Conservation (phyloP, 1,140 invertebrate genomes). For the Formica selysi region DNA sequence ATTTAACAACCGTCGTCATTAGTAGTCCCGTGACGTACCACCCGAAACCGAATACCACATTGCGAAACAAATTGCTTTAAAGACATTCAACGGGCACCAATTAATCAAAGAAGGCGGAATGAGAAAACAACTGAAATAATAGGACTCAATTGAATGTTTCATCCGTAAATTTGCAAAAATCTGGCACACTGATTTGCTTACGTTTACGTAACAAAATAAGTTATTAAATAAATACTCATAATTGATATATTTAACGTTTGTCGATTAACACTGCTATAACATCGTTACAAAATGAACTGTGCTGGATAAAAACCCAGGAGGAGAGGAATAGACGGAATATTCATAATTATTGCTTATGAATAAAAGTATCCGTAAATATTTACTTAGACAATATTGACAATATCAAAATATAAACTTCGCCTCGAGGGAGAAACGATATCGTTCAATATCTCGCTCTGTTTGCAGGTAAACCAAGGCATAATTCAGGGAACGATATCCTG, state of each 20-base stretch:
- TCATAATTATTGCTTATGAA: constrained; percentile 40
- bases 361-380: constrained; percentile 46
- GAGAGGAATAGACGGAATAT: not conserved
- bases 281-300: not conserved
- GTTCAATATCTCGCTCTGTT: constrained; percentile 56
- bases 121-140: constrained; percentile 18
- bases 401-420: constrained; percentile 39
- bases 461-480: constrained; percentile 84
- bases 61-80: constrained; percentile 53
- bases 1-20: constrained; percentile 63
- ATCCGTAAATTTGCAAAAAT: not conserved
- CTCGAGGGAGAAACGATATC: constrained; percentile 9
- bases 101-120: constrained; percentile 48
- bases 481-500: constrained; percentile 82
- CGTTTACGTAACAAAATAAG: constrained; percentile 33
- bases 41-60: constrained; percentile 34
- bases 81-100: constrained; percentile 51
- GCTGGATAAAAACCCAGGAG: not conserved
- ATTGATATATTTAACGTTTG: not conserved
- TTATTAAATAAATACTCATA: constrained; percentile 19
- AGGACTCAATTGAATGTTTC: constrained; percentile 10
- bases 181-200: not conserved
- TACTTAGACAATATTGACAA: constrained; percentile 27
- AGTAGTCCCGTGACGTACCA: constrained; percentile 51
- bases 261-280: not conserved